Base-by-base conservation (phyloP, 2,888 invertebrate genomes). In the Caenorhabditis panamensis region DNA sequence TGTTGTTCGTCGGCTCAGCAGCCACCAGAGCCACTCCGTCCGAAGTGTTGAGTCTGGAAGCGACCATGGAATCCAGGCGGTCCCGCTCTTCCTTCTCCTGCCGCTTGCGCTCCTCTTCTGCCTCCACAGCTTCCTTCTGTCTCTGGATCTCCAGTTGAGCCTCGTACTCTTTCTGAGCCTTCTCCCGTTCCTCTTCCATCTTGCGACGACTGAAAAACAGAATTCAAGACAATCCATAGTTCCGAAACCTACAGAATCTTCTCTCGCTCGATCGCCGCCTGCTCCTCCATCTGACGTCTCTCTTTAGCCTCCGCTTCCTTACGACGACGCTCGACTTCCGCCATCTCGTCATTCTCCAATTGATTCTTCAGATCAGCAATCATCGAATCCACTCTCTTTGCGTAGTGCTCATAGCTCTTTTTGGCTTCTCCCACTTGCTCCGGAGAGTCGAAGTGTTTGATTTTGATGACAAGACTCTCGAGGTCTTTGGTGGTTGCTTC, bases 11-110 rank as follows among this genome's bases (percentile, higher is more conserved):
- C 0, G 58, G 11, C 18, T 73, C 82, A 18, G 61, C 61, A 24
- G 69, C 53, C 13, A 69, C 77, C n/a, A 75, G 59, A 28, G 67
- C 54, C 3, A 81, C 63, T 18, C 82, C 82, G 59, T 82, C 82
- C 13, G 77, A 59, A 5, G 62, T 51, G n/a, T 96, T 97, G 75
- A 98, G 93, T 79, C 97, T 93, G 56, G 96, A 93, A 0, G 97
- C 97, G 92, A 98, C 93, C 90, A 97, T 96, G 91, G 96, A 95
- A 92, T 98, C 98, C 80, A 96, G 94, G 77, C 96, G 93, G 91
- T 98, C 97, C 92, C 97, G 97, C 90, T 97, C 96, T 87, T 76
- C 67, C 31, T 73, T 64, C 6, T 73, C 73, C 4, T 61, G 64
- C 18, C 63, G 53, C 18, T 11, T 2, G 41, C 5, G 41, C 13